These are phyloP conservation scores for Heliconius erato DNA, from an alignment of 2,888 invertebrate genomes.

Conservation along the genomic window DNA sequence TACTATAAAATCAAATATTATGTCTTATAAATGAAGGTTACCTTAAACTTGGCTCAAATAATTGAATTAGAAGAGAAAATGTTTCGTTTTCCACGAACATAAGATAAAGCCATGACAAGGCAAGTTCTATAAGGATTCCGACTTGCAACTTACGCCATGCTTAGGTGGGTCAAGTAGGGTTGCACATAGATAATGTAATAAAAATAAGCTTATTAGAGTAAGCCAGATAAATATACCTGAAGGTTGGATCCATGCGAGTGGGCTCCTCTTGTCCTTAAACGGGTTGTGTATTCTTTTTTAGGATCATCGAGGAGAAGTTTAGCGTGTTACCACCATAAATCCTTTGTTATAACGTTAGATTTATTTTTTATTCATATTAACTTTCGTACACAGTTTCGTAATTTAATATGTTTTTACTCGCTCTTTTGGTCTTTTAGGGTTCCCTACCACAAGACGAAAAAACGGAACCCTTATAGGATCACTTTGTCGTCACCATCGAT, in stretches of 20 bases:
- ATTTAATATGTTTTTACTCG: no score
- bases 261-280: slow-evolving; percentile 37
- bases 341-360: not conserved
- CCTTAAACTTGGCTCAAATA: slow-evolving; percentile 8
- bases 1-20: not conserved
- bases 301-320: slow-evolving; percentile 23
- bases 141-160: slow-evolving; percentile 38
- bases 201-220: slow-evolving; percentile 53
- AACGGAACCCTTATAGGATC: no score
- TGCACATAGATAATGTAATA: slow-evolving; percentile 52
- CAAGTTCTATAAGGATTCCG: slow-evolving; percentile 47
- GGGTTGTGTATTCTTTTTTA: slow-evolving; percentile 36
- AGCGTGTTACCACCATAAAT: not conserved
- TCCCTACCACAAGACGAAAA: no score
- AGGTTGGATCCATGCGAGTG: slow-evolving; percentile 45
- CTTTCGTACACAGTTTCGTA: no score
- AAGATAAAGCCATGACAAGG: slow-evolving; percentile 39
- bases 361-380: not conserved
- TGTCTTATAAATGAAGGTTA: not conserved
- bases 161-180: slow-evolving; percentile 46
- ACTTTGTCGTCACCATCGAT: no score
- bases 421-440: no score
- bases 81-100: slow-evolving; percentile 32
- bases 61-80: slow-evolving; percentile 19
- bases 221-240: slow-evolving; percentile 52